Evolutionary conservation across 2,888 invertebrate species (phyloP).

Genomic region (Cynaeus angustus): DNA sequence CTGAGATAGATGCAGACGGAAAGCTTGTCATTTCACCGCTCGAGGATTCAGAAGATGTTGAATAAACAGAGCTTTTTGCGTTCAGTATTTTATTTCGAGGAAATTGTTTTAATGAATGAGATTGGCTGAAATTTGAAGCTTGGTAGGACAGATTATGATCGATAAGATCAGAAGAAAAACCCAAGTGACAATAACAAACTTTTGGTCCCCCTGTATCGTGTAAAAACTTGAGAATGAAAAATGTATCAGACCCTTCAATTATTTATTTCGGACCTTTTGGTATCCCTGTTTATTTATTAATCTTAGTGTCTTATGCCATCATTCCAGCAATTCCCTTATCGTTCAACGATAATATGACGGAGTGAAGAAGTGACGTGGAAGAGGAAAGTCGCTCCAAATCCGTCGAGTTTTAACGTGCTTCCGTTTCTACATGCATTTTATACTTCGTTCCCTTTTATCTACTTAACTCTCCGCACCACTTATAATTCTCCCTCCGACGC

Average conservation of each 20-base stretch:
- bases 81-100: too few species aligned
- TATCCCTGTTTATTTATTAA: neutral
- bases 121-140: too few species aligned
- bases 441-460: conserved; percentile 56
- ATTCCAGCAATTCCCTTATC: conserved; percentile 39
- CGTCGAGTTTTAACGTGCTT: conserved; percentile 53
- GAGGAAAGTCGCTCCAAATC: conserved; percentile 49
- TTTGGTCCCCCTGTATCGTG: too few species aligned
- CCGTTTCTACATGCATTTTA: conserved; percentile 54
- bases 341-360: conserved; percentile 36
- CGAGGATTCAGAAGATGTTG: neutral
- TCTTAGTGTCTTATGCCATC: neutral
- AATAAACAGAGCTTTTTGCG: too few species aligned
- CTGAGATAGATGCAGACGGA: too few species aligned
- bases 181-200: too few species aligned
- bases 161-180: too few species aligned
- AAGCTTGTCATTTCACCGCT: neutral
- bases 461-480: conserved; percentile 54
- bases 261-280: neutral
- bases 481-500: conserved; percentile 51
- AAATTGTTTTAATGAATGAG: too few species aligned
- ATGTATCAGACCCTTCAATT: neutral
- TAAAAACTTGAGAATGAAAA: too few species aligned
- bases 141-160: too few species aligned
- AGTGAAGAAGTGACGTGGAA: conserved; percentile 49